Percentiles rank a stretch among this genome's conserved stretches.
These are phyloP conservation scores for Fratercula arctica DNA, from an alignment of 2,797 vertebrate genomes.

Conservation along the genomic window DNA sequence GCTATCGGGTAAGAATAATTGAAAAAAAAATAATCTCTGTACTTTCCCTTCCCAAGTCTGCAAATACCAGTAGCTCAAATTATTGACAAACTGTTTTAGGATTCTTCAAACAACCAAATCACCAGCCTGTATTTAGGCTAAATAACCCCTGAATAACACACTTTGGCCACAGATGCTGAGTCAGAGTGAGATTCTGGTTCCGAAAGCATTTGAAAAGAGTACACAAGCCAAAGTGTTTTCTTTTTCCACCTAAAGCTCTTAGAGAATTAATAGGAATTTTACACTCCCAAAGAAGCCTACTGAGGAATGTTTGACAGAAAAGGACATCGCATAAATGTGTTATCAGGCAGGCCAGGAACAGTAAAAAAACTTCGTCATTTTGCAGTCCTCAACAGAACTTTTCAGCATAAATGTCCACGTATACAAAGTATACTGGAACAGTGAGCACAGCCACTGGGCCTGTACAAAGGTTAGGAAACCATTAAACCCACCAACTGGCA, in stretches of 20 bases:
- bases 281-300: not conserved
- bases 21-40: not conserved
- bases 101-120: not conserved
- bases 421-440: not conserved
- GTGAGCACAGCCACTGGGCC: fast-evolving
- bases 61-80: not conserved
- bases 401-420: not conserved
- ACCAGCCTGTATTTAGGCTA: not conserved
- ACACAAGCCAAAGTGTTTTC: not conserved
- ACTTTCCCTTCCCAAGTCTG: not conserved
- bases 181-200: not conserved
- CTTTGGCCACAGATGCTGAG: not conserved
- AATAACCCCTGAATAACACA: not conserved
- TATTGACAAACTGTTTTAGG: not conserved
- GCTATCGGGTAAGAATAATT: not conserved
- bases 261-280: not conserved
- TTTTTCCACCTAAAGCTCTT: not conserved
- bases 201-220: not conserved
- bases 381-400: not conserved
- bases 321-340: not conserved
- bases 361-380: not conserved
- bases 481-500: not conserved
- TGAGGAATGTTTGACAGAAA: not conserved
- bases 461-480: not conserved
- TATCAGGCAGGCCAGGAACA: not conserved